Evolutionary conservation across 2,888 invertebrate genomes (phyloP).

Genomic region (Dolichopus griseipennis): DNA sequence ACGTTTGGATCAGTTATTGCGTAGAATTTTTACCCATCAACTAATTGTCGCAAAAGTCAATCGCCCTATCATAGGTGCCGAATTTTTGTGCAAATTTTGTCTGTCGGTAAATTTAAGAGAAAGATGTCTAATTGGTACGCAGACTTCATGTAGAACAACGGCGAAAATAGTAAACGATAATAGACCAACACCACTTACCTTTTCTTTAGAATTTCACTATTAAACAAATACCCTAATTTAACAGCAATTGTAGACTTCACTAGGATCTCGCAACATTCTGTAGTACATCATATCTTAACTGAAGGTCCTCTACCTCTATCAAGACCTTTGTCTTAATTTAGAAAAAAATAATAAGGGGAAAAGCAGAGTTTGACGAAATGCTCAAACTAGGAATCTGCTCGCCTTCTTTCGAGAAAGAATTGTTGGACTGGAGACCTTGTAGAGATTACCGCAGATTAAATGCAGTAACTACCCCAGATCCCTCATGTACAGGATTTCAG

Average conservation of each 20-base stretch:
- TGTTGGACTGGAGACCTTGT: constrained; percentile 11
- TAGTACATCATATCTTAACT: neutral
- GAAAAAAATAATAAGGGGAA: neutral
- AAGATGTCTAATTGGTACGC: neutral
- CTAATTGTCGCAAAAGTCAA: constrained; percentile 15
- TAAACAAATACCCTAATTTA: neutral
- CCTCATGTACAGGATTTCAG: constrained; percentile 6
- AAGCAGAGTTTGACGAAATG: constrained; percentile 1
- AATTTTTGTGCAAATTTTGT: constrained; percentile 16
- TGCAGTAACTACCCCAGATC: constrained; percentile 7
- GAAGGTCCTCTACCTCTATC: neutral
- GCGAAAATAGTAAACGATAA: neutral
- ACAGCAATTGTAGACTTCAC: neutral
- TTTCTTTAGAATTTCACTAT: neutral
- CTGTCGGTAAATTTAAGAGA: neutral
- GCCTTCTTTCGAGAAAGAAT: constrained; percentile 9
- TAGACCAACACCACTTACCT: neutral
- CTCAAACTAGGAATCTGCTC: neutral
- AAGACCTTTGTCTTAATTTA: too few species aligned
- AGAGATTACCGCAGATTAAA: constrained; percentile 11
- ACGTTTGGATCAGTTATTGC: neutral
- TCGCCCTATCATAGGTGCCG: constrained; percentile 19
- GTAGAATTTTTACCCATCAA: neutral
- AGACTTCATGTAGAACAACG: neutral
- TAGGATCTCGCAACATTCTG: neutral